Evolutionary conservation across 2,797 vertebrate genomes (phyloP), one percentile per base, ranked within the genome.

Genomic region (Knipowitschia caucasica): DNA sequence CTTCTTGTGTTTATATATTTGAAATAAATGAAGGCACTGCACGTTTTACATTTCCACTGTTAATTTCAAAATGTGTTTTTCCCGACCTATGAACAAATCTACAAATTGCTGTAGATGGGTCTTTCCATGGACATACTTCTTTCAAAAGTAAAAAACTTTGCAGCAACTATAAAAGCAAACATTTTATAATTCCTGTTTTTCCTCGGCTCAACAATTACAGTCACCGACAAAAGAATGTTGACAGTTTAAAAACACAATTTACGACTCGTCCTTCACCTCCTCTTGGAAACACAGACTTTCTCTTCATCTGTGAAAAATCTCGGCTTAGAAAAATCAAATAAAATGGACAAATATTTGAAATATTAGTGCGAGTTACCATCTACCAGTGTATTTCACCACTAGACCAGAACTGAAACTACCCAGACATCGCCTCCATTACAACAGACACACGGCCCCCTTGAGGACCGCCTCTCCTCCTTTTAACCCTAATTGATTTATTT

Each of bases 401-500:
- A 49, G 18, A 59, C 38, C 59, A 71, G 65, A 80, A 77, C 35
- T 64, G 58, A 73, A 64, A 82, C 70, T 58, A 11, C 45, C 27
- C 62, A 49, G 53, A 27, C 43, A 43, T 45, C 12, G 1, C 20
- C 9, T 8, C 14, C 23, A 25, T 43, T 43, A 43, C 36, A 36
- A 50, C 58, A 60, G 46, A 44, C 21, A 69, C 52, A 44, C 43
- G 25, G 59, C 55, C 70, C 64, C 61, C 61, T 5, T 4, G 20
- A 68, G 52, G 53, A 59, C 23, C 55, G 59, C 77, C 54, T 60
- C 23, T 62, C 73, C 50, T 59, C 50, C 63, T 27, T 43, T 9
- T 42, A 65, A 42, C 36, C 53, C 57, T 84, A 81, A 83, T 80
- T 69, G 72, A 83, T 83, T 81, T 82, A 83, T 82, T 83, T 71